Evolutionary conservation across 2,888 invertebrate genomes (phyloP).

Genomic region (Tiliacea aurago): DNA sequence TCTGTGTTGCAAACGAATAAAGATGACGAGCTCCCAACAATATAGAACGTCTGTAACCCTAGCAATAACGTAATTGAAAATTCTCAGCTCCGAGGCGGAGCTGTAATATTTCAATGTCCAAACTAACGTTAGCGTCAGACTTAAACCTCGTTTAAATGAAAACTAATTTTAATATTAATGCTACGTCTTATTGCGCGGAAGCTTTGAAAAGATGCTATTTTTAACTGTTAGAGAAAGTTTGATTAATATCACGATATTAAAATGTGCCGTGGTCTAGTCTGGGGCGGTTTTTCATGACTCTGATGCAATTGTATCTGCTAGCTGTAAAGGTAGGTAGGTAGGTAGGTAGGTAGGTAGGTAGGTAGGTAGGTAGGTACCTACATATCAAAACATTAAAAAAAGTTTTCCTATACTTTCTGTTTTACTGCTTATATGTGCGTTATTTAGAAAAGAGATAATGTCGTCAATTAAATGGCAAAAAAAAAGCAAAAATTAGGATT

Average conservation of each 20-base stretch:
- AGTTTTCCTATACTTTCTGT: too few species aligned
- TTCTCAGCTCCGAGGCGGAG: slow-evolving; percentile 66
- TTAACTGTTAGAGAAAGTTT: slow-evolving; percentile 61
- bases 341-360: too few species aligned
- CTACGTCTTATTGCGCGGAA: slow-evolving; percentile 64
- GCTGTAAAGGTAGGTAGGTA: too few species aligned
- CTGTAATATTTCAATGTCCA: slow-evolving; percentile 82
- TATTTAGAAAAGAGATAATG: too few species aligned
- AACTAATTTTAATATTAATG: slow-evolving; percentile 87
- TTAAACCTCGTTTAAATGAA: slow-evolving; percentile 80
- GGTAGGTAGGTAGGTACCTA: too few species aligned
- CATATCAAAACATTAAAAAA: too few species aligned
- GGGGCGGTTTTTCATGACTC: slow-evolving; percentile 9
- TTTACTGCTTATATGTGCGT: too few species aligned
- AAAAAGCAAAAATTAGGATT: too few species aligned
- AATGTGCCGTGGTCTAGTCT: slow-evolving; percentile 25
- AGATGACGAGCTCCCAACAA: slow-evolving; percentile 37
- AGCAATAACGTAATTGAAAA: slow-evolving; percentile 74
- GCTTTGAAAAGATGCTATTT: slow-evolving; percentile 61
- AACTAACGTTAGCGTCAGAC: slow-evolving; percentile 72
- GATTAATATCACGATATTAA: slow-evolving; percentile 48
- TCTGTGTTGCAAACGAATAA: slow-evolving; percentile 2
- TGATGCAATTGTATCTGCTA: neutral
- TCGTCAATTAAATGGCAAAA: too few species aligned
- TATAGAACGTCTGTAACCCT: slow-evolving; percentile 58